A percentile compares a stretch with the other conserved stretches of the same genome.
These are phyloP conservation scores for Microplitis mediator DNA, from an alignment of 1,140 invertebrate genomes.

Conservation along the genomic window DNA sequence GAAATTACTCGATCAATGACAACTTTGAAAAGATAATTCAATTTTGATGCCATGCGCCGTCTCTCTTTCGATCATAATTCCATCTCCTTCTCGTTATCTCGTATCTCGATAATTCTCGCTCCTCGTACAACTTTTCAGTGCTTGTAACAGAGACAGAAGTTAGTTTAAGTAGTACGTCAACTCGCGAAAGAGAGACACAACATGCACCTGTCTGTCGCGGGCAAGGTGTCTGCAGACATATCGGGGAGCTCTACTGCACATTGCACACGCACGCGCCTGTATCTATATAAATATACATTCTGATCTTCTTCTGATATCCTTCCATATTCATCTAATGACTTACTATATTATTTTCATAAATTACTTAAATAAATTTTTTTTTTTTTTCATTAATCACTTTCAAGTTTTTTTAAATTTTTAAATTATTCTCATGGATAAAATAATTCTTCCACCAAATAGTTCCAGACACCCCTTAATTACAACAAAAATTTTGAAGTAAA, in stretches of 20 bases:
- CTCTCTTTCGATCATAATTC: background rate
- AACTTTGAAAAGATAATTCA: too few species aligned
- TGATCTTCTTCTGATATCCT: background rate
- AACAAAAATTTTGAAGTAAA: too few species aligned
- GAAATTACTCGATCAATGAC: too few species aligned
- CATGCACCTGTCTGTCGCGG: too few species aligned
- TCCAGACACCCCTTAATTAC: too few species aligned
- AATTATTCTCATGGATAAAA: too few species aligned
- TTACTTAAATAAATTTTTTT: background rate
- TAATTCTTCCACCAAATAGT: too few species aligned
- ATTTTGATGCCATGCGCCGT: background rate
- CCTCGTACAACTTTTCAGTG: background rate
- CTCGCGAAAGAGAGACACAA: background rate
- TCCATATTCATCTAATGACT: background rate
- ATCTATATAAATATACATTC: slow-evolving; percentile 16
- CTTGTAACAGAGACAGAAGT: background rate
- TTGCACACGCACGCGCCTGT: background rate
- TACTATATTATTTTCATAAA: background rate
- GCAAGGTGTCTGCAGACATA: too few species aligned
- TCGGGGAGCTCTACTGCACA: too few species aligned
- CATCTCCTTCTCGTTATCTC: background rate
- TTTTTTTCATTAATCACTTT: too few species aligned
- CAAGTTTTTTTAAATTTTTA: too few species aligned
- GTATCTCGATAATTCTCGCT: background rate
- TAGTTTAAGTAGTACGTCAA: background rate